These are phyloP conservation scores for Kuschelorhynchus macadamiae DNA, from an alignment of 2,888 invertebrate genomes.

Conservation along the genomic window DNA sequence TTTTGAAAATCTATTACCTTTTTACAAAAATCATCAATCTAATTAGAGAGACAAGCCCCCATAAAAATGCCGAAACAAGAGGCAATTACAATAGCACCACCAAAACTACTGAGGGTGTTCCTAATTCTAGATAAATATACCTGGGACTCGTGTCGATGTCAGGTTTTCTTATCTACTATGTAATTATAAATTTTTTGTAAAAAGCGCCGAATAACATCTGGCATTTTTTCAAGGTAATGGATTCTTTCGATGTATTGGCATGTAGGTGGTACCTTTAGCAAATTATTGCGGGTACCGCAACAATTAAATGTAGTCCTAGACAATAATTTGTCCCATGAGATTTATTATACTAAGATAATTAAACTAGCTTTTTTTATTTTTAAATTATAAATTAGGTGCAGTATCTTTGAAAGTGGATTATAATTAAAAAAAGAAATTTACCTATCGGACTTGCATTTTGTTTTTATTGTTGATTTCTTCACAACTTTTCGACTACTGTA, in stretches of 20 bases:
- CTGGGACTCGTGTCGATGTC: constrained; percentile 39
- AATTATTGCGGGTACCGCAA: constrained; percentile 20
- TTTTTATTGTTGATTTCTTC: no score
- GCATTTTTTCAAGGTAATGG: constrained; percentile 58
- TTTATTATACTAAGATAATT: no score
- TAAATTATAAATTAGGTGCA: no score
- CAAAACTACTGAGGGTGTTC: constrained; percentile 30
- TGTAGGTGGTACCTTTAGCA: constrained; percentile 17
- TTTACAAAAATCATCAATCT: constrained; percentile 30
- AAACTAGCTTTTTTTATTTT: no score
- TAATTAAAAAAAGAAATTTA: no score
- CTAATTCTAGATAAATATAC: constrained; percentile 41
- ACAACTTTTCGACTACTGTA: no score
- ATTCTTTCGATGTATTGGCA: constrained; percentile 17
- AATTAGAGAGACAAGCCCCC: constrained; percentile 24
- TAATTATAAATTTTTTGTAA: constrained; percentile 62
- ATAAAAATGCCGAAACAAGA: constrained; percentile 43
- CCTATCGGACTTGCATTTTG: no score
- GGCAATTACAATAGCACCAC: constrained; percentile 15
- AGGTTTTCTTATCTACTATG: constrained; percentile 42
- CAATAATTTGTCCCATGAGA: no score
- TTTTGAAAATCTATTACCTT: no score
- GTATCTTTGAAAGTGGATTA: no score
- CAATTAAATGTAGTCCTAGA: no score
- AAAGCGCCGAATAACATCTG: constrained; percentile 59